Evolutionary conservation across 2,113 vertebrate species (phyloP).

Genomic region (Oncorhynchus masou): DNA sequence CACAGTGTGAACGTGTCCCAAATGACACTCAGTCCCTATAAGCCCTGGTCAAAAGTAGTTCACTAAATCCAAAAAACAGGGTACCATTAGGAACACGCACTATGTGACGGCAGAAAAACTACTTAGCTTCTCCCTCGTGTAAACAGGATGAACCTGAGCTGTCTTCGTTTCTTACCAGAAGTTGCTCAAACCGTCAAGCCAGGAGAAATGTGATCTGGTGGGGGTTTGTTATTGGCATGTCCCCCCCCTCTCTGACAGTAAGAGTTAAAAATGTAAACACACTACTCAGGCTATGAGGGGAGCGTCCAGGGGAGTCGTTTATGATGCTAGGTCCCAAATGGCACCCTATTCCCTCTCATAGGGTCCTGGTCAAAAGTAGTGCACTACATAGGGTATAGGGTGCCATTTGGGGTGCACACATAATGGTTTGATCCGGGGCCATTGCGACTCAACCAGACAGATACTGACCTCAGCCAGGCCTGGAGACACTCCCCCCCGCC

Average conservation of each 20-base stretch:
- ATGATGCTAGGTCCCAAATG: neutral
- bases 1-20: too few species aligned
- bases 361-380: too few species aligned
- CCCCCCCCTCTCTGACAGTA: neutral
- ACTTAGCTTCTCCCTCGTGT: neutral
- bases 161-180: neutral
- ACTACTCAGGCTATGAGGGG: neutral
- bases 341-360: too few species aligned
- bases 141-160: neutral
- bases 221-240: neutral
- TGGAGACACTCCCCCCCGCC: slow-evolving; percentile 8
- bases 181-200: neutral
- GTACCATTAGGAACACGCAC: too few species aligned
- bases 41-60: too few species aligned
- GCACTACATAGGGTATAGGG: neutral
- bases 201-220: neutral
- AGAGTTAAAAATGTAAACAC: neutral
- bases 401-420: neutral
- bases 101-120: slow-evolving; percentile 10
- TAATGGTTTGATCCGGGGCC: neutral
- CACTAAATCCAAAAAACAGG: too few species aligned
- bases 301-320: neutral
- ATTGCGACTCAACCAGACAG: neutral
- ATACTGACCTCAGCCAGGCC: neutral
- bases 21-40: too few species aligned